Evolutionary conservation across 2,113 vertebrate genomes (phyloP).

Genomic region (Amblyopsis rosae): DNA sequence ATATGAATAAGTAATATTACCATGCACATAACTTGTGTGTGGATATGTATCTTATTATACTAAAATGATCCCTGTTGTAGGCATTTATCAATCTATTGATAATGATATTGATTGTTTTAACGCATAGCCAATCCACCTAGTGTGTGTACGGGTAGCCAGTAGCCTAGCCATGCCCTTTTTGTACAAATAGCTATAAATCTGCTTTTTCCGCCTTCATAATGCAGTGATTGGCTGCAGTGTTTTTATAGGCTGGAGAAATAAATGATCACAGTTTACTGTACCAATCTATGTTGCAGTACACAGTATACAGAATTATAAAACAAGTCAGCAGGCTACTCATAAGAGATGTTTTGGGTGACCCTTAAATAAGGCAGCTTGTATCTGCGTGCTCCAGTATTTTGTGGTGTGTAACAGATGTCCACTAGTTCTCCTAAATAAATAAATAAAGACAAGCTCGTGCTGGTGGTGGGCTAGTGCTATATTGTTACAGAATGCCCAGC

Average conservation of each 20-base stretch:
- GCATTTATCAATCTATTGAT: too few relatives aligned
- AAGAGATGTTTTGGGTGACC: conserved; percentile 17
- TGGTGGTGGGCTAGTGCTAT: not conserved
- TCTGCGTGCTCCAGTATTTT: conserved; percentile 9
- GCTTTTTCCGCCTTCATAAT: conserved; percentile 42
- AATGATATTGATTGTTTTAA: conserved; percentile 26
- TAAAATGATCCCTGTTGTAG: too few relatives aligned
- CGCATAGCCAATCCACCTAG: conserved; percentile 2
- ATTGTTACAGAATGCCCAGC: conserved; percentile 21
- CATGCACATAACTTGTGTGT: too few relatives aligned
- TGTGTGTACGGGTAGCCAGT: conserved; percentile 10
- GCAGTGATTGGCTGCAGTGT: conserved; percentile 10
- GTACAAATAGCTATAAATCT: conserved; percentile 24
- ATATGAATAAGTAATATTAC: too few relatives aligned
- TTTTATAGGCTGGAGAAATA: conserved; percentile 13
- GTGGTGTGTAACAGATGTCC: conserved; percentile 42
- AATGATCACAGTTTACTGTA: conserved; percentile 27
- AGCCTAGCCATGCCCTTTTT: not conserved
- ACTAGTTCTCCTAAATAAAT: conserved; percentile 34
- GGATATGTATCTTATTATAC: too few relatives aligned
- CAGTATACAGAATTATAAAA: conserved; percentile 41
- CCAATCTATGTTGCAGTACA: conserved; percentile 1
- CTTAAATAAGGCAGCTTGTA: conserved; percentile 15
- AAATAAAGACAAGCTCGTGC: conserved; percentile 32
- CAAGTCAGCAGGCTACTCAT: conserved; percentile 23